phyloP scores from a whole-genome alignment of 2,113 vertebrate species.

The Glareola pratincola region DNA sequence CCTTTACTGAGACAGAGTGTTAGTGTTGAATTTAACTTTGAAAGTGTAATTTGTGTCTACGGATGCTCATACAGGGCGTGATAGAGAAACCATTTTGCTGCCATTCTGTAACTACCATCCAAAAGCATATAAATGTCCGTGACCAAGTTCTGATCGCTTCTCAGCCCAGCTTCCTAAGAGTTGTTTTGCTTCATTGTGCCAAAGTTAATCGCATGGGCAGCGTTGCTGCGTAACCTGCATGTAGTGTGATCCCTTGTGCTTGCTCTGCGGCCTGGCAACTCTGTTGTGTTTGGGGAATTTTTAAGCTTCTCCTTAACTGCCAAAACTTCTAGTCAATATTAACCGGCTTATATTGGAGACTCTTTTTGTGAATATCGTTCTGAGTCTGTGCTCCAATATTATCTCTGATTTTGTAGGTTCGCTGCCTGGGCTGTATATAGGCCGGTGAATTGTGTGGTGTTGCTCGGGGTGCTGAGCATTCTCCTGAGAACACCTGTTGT shows the following conservation, averaged over 20 bases:
- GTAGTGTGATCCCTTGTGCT: not conserved
- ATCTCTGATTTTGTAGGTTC: not conserved
- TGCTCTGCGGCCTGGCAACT: not conserved
- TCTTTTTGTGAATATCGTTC: not conserved
- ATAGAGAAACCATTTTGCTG: not conserved
- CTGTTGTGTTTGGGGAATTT: not conserved
- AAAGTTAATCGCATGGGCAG: too few species aligned
- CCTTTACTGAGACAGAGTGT: not conserved
- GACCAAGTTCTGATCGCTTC: not conserved
- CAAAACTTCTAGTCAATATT: not conserved
- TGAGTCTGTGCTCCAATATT: not conserved
- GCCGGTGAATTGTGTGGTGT: not conserved
- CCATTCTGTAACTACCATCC: not conserved
- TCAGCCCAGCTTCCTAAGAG: rapidly evolving
- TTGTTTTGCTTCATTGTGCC: not conserved
- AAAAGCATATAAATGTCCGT: not conserved
- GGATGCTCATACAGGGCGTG: not conserved
- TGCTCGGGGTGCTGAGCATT: not conserved
- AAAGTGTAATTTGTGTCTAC: not conserved
- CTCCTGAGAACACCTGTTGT: not conserved
- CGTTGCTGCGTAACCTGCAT: rapidly evolving
- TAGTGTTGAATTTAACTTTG: not conserved
- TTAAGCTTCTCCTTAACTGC: not conserved
- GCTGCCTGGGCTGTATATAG: not conserved
- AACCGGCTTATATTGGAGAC: not conserved